Base-by-base conservation (phyloP, 2,797 vertebrate species). In the Austrolebias charrua region DNA sequence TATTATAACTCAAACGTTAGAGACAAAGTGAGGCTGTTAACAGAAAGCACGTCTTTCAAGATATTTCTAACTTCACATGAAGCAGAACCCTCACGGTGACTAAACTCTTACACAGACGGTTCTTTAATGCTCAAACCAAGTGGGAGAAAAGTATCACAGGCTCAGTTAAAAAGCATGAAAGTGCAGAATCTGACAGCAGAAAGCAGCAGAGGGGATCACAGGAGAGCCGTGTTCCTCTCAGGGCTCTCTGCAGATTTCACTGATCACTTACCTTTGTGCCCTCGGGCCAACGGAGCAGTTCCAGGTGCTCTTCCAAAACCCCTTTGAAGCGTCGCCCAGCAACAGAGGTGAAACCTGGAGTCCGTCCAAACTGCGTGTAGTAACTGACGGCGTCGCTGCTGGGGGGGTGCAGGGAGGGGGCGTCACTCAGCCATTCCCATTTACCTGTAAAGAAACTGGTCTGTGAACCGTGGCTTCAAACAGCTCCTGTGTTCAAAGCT, bases 381-480 rank as follows among this genome's bases (percentile, higher is more conserved):
- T 94, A 95, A 70, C 82, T 94, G 9, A 93, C 79, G 4, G 94
- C 94, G 0, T 79, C 91, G 2, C 84, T 72, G 19, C 89, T 91
- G 0, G 95, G 95, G 0, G 94, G 91, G 0, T 76, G 60, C 50
- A 95, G 79, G 4, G 94, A 95, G 4, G 93, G 90, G 0, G 69
- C 63, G 48, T 95, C 92, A 14, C 93, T 94, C 69, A 93, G 75
- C 94, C 95, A 96, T 51, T 94, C 91, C 95, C 95, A 96, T 66
- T 89, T 85, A 33, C 95, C 95, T 97, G 80, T 1, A 63, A 0
- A 31, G 35, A 38, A 12, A 24, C n/a, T n/a, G n/a, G n/a, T n/a
- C n/a, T n/a, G n/a, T n/a, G n/a, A n/a, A n/a, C n/a, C n/a, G n/a
- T n/a, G n/a, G n/a, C n/a, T n/a, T n/a, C n/a, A n/a, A n/a, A n/a